Evolutionary conservation across 1,140 invertebrate genomes (phyloP).

Genomic region (Sinella curviseta): DNA sequence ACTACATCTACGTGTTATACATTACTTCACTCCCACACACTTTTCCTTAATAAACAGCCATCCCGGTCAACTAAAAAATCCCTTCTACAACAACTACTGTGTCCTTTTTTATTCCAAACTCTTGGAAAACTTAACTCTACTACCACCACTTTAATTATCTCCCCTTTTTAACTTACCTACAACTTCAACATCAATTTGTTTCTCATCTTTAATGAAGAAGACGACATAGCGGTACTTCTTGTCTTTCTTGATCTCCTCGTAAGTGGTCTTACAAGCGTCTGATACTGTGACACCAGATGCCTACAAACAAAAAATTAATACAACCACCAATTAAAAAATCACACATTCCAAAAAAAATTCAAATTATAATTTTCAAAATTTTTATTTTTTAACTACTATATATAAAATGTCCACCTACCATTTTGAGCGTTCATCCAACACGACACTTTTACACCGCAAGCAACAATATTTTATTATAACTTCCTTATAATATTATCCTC

Average conservation of each 20-base stretch:
- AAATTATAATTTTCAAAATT: background rate
- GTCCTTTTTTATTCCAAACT: too few relatives aligned
- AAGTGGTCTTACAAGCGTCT: constrained; percentile 89
- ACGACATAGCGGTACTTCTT: constrained; percentile 95
- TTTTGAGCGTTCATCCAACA: constrained; percentile 14
- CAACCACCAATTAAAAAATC: background rate
- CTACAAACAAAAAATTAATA: constrained; percentile 60
- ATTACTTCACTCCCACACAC: background rate
- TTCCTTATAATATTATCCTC: background rate
- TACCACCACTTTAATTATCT: background rate
- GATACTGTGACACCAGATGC: constrained; percentile 88
- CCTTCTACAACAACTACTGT: background rate
- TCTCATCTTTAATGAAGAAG: constrained; percentile 92
- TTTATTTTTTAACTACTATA: background rate
- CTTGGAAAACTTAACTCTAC: background rate
- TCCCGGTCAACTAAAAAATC: background rate
- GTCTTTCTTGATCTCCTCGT: constrained; percentile 95
- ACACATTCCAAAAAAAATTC: background rate
- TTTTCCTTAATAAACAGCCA: too few relatives aligned
- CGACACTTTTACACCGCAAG: background rate
- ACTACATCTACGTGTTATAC: background rate
- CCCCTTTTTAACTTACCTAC: constrained; percentile 62
- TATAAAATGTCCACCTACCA: background rate
- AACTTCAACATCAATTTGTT: constrained; percentile 88
- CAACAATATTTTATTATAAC: background rate